Evolutionary conservation across 2,888 invertebrate genomes (phyloP), one percentile per base, ranked within the genome.

Genomic region (Morpho helenor): DNA sequence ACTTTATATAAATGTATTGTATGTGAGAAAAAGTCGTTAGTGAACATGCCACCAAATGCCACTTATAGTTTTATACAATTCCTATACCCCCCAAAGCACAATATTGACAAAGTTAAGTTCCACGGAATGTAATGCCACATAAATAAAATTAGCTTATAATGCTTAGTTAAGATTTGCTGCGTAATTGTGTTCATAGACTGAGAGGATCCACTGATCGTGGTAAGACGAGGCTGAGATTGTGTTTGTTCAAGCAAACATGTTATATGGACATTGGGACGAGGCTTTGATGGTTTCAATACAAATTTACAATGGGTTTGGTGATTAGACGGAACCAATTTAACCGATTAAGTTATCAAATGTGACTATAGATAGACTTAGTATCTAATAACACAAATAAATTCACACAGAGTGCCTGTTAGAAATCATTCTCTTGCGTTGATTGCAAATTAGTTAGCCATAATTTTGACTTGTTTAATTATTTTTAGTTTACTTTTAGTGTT

Each of bases 131-230:
- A 78, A 90, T 88, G 89, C 89, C 87, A 88, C 89, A 81, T 87
- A 84, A 80, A 87, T 75, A 82, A 81, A 83, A 80, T 81, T 90
- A 90, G 90, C 88, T 89, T 89, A 67, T 90, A 89, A 88, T 79
- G 89, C 89, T 90, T 89, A 88, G 88, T 69, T 90, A 89, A 89
- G 89, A 81, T 87, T 85, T 79, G 87, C 84, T 84, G 88, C 83
- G 83, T 84, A 80, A 87, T 87, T 90, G 89, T 89, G 89, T 88
- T 89, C 86, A 89, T 84, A 85, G 88, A 87, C 86, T 87, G 89
- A 89, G 87, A 88, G 75, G 76, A 75, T 72, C 64, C 66, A 68
- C 64, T 62, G 61, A 48, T 42, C 67, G 62, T 66, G 67, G 57
- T 62, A 60, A 62, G 65, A 53, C 45, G 53, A 45, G 51, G 60